A percentile compares a stretch with the other conserved stretches of the same genome.
Conservation (phyloP, 2,888 invertebrate species). For the Helicoverpa assulta region DNA sequence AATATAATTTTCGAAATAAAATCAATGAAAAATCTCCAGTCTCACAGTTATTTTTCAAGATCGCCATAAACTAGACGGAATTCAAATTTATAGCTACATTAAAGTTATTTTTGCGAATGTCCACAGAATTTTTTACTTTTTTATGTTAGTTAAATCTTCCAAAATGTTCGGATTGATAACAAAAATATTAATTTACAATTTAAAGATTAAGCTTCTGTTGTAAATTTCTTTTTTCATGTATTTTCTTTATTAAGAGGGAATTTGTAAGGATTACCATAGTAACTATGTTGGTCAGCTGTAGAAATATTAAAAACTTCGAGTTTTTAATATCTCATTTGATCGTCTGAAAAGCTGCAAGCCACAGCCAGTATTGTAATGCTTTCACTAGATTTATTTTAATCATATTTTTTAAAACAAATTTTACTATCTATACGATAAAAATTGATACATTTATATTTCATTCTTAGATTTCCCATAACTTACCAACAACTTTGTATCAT, state of each 20-base stretch:
- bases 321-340: too few relatives aligned
- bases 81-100: conserved; percentile 51
- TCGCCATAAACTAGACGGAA: conserved; percentile 43
- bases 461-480: conserved; percentile 51
- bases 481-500: conserved; percentile 67
- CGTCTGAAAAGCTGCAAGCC: too few relatives aligned
- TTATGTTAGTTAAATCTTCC: conserved; percentile 7
- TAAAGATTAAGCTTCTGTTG: background rate
- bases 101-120: conserved; percentile 50
- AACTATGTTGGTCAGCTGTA: too few relatives aligned
- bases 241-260: background rate
- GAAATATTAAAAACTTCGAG: too few relatives aligned
- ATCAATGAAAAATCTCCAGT: conserved; percentile 30
- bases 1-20: conserved; percentile 26
- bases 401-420: too few relatives aligned
- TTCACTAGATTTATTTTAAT: too few relatives aligned
- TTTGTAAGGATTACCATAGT: background rate
- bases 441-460: conserved; percentile 10
- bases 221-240: background rate
- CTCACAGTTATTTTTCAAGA: conserved; percentile 38
- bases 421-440: too few relatives aligned
- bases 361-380: too few relatives aligned
- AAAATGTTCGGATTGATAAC: conserved; percentile 20
- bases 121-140: conserved; percentile 26
- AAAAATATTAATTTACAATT: conserved; percentile 12